These are phyloP conservation scores for Bergia sp. DNA, from an alignment of 92 coral and sea anemone genomes.

Conservation along the genomic window DNA sequence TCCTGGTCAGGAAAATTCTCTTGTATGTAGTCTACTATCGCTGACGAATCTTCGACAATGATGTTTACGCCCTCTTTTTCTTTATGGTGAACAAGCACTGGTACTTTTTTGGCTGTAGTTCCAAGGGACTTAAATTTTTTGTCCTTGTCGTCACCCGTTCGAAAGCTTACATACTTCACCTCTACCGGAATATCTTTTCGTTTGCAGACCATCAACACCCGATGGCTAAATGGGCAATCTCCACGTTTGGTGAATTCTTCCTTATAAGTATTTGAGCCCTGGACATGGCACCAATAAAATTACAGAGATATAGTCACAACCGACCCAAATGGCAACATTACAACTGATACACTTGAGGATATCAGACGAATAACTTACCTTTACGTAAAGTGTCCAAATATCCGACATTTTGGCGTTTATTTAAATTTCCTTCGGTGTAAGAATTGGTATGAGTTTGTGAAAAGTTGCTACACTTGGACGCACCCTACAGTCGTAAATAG, in stretches of 20 bases:
- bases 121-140: constrained; percentile 38
- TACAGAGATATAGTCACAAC: not conserved
- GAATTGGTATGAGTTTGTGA: not conserved
- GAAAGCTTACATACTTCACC: constrained; percentile 49
- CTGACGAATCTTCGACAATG: constrained; percentile 57
- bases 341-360: not conserved
- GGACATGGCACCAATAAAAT: not conserved
- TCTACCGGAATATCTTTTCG: constrained; percentile 47
- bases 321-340: not conserved
- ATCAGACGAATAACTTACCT: not conserved
- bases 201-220: constrained; percentile 59
- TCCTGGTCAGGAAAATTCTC: constrained; percentile 49
- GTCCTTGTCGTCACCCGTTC: constrained; percentile 45
- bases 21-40: constrained; percentile 58
- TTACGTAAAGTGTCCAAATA: constrained; percentile 34
- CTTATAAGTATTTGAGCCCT: constrained; percentile 64
- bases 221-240: constrained; percentile 65
- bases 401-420: constrained; percentile 26
- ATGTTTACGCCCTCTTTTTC: constrained; percentile 20
- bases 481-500: not conserved
- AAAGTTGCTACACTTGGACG: not conserved
- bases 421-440: not conserved
- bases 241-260: constrained; percentile 57
- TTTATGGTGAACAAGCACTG: constrained; percentile 58
- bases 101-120: constrained; percentile 27